Percentiles rank a stretch among this genome's conserved stretches.
These are phyloP conservation scores for Pachypanchax playfairii DNA, from an alignment of 2,113 vertebrate genomes.

Conservation along the genomic window DNA sequence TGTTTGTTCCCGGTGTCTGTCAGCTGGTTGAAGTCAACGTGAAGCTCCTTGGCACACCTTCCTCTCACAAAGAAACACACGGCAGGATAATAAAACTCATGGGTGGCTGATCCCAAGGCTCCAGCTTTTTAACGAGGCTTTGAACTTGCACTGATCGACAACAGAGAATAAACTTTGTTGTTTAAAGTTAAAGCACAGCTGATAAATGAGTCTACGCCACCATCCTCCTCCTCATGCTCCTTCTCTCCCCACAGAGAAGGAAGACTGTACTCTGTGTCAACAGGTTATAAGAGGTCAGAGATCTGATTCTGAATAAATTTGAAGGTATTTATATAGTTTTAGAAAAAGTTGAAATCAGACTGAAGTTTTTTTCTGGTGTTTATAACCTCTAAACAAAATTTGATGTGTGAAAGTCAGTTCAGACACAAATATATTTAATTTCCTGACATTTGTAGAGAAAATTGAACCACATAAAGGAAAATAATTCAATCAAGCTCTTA, in stretches of 20 bases:
- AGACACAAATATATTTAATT: too few relatives aligned
- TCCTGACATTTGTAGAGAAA: too few relatives aligned
- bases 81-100: constrained; percentile 37
- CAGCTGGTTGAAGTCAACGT: constrained; percentile 19
- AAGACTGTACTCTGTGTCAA: too few relatives aligned
- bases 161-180: constrained; percentile 54
- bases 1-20: constrained; percentile 22
- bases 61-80: background rate
- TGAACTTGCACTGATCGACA: constrained; percentile 50
- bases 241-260: accelerated
- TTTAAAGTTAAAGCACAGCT: constrained; percentile 42
- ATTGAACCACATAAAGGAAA: too few relatives aligned
- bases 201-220: constrained; percentile 5
- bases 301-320: too few relatives aligned
- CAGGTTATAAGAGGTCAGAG: too few relatives aligned
- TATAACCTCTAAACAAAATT: too few relatives aligned
- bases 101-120: constrained; percentile 33
- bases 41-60: constrained; percentile 2
- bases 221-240: too few relatives aligned
- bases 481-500: background rate
- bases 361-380: too few relatives aligned
- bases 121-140: constrained; percentile 30
- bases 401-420: too few relatives aligned
- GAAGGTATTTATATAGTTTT: too few relatives aligned
- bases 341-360: too few relatives aligned